These are phyloP conservation scores for Polylopha cassiicola DNA, from an alignment of 2,888 invertebrate species.

Conservation along the genomic window DNA sequence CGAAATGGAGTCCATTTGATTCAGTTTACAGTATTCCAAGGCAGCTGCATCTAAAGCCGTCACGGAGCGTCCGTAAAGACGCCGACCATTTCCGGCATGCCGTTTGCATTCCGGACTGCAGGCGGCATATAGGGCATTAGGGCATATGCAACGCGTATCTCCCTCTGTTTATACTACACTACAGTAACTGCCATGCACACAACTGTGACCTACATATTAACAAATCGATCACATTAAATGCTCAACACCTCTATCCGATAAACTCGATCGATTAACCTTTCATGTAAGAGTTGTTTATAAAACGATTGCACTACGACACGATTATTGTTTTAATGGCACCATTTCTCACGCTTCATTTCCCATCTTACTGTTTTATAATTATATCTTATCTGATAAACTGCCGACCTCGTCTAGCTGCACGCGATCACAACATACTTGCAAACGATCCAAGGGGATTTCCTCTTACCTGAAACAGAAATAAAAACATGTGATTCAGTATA, in stretches of 20 bases:
- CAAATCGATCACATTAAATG: too few relatives aligned
- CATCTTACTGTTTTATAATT: slow-evolving; percentile 42
- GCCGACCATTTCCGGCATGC: slow-evolving; percentile 8
- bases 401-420: slow-evolving; percentile 37
- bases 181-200: too few relatives aligned
- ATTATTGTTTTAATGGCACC: slow-evolving; percentile 31
- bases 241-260: slow-evolving; percentile 2
- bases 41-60: slow-evolving; percentile 10
- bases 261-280: slow-evolving; percentile 1
- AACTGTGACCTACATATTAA: too few relatives aligned
- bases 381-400: slow-evolving; percentile 30
- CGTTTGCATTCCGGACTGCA: slow-evolving; percentile 10
- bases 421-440: slow-evolving; percentile 20
- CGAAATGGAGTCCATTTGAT: slow-evolving; percentile 2
- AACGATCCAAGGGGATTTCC: slow-evolving; percentile 4
- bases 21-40: neutral
- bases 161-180: too few relatives aligned
- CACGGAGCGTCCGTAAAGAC: slow-evolving; percentile 2
- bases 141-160: slow-evolving; percentile 2
- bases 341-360: slow-evolving; percentile 52
- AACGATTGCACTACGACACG: slow-evolving; percentile 24
- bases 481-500: slow-evolving; percentile 25
- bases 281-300: slow-evolving; percentile 9
- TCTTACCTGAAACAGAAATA: slow-evolving; percentile 51
- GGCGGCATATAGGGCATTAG: slow-evolving; percentile 10